Conservation (phyloP, 2,888 invertebrate genomes). For the Diaperis boleti region DNA sequence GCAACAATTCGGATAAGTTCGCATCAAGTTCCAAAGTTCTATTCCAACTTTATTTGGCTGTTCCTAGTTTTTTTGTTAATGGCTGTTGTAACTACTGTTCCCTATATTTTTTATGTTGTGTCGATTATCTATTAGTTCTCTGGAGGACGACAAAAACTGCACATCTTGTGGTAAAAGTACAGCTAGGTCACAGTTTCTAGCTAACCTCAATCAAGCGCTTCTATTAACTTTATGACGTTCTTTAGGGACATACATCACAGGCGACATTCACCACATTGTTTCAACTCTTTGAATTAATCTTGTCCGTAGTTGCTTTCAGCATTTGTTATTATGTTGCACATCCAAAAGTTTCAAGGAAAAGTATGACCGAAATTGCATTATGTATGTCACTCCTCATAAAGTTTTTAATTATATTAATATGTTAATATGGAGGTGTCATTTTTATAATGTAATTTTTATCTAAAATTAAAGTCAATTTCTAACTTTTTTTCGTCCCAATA, state of each 20-base stretch:
- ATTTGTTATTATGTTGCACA: too few species aligned
- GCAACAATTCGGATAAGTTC: slow-evolving; percentile 2
- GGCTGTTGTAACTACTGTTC: not conserved
- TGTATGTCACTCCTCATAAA: too few species aligned
- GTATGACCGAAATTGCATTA: too few species aligned
- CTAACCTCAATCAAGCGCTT: slow-evolving; percentile 1
- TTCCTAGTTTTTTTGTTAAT: slow-evolving; percentile 10
- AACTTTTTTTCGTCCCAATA: not conserved
- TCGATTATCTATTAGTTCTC: not conserved
- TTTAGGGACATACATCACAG: slow-evolving; percentile 15
- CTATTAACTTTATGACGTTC: slow-evolving; percentile 20
- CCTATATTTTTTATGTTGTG: not conserved
- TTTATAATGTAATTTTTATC: too few species aligned
- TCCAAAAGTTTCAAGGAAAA: too few species aligned
- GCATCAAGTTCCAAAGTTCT: slow-evolving; percentile 6
- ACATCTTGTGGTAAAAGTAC: not conserved
- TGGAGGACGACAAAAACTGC: not conserved
- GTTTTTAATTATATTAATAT: too few species aligned
- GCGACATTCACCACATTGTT: slow-evolving; percentile 11
- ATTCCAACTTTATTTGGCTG: not conserved
- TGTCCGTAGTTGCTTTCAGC: slow-evolving; percentile 7
- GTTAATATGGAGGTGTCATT: too few species aligned
- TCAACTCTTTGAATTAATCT: slow-evolving; percentile 26
- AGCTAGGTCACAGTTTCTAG: not conserved
- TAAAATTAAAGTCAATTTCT: not conserved